Evolutionary conservation across 1,140 invertebrate species (phyloP).

Genomic region (Nebria ingens): DNA sequence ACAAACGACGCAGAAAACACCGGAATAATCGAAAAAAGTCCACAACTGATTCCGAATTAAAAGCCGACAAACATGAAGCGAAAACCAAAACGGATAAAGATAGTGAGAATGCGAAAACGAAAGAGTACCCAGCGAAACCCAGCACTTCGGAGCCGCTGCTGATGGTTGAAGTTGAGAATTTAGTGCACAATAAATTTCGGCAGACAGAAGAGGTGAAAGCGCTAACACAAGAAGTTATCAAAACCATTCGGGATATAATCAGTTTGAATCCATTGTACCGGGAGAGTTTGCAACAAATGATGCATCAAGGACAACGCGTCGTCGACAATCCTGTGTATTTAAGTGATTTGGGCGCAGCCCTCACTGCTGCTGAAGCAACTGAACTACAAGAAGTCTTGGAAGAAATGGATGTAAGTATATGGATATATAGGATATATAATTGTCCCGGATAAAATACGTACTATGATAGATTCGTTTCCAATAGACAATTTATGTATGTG

Average conservation of each 20-base stretch:
- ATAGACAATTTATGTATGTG: too few species aligned
- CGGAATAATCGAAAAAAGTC: constrained; percentile 32
- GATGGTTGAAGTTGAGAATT: constrained; percentile 93
- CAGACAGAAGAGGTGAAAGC: constrained; percentile 95
- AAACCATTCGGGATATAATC: constrained; percentile 95
- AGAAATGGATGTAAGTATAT: constrained; percentile 76
- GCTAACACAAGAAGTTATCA: constrained; percentile 92
- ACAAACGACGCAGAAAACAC: constrained; percentile 41
- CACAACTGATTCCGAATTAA: constrained; percentile 15
- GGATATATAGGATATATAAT: too few species aligned
- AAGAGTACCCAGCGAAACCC: constrained; percentile 25
- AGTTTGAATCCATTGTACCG: constrained; percentile 91
- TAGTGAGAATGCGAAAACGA: constrained; percentile 14
- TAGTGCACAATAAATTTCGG: constrained; percentile 79
- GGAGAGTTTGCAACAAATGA: constrained; percentile 84
- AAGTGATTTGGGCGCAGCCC: constrained; percentile 89
- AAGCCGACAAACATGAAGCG: constrained; percentile 16
- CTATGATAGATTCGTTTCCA: too few species aligned
- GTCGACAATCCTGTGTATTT: constrained; percentile 99
- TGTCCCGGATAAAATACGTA: too few species aligned
- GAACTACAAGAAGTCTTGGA: constrained; percentile 93
- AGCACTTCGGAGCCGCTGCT: constrained; percentile 46
- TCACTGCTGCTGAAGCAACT: constrained; percentile 83
- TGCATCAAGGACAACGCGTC: constrained; percentile 89
- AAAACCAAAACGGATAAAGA: constrained; percentile 17